Evolutionary conservation across 2,797 vertebrate genomes (phyloP), one percentile per base, ranked within the genome.

Genomic region (Menidia menidia): DNA sequence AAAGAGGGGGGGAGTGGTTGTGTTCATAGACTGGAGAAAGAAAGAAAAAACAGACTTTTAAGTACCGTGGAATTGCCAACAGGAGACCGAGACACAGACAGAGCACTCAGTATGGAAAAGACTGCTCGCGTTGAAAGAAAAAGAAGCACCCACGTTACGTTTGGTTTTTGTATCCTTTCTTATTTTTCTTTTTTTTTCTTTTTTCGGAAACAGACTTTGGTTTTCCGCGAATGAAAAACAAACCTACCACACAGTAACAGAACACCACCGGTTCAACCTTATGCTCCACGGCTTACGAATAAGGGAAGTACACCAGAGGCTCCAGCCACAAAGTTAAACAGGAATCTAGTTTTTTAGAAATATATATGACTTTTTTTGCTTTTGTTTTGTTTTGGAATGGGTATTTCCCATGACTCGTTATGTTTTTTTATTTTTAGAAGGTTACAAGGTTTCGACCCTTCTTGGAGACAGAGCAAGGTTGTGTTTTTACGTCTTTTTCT

Each of bases 331-430:
- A 89, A 91, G 58, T 91, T 94, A 95, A 94, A 94, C 89, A 89
- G 95, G 94, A 71, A 94, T 97, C 96, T 97, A 95, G 95, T 96
- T 97, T 97, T 97, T 94, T 96, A 97, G 94, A 95, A 95, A 95
- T 92, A 95, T 94, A 95, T 96, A 94, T 96, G 93, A 86, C 62
- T 85, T 78, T 88, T 95, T 95, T 90, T 6, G n/a, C n/a, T n/a
- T 48, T 18, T 50, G 19, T 47, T 47, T 47, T 44, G 10, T 19
- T 47, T 47, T 3, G n/a, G 8, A 16, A 16, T 80, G 72, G 69
- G 58, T 86, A 84, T 87, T 95, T 92, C 93, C 90, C 94, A 94
- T 83, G 94, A 88, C 85, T 77, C 93, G 90, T 92, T 93, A 88
- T 92, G 76, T 71, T 80, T 55, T 69, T 39, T 56, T 70, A 88